phyloP scores from a whole-genome alignment of 2,888 invertebrate species.

The Dilophus febrilis region DNA sequence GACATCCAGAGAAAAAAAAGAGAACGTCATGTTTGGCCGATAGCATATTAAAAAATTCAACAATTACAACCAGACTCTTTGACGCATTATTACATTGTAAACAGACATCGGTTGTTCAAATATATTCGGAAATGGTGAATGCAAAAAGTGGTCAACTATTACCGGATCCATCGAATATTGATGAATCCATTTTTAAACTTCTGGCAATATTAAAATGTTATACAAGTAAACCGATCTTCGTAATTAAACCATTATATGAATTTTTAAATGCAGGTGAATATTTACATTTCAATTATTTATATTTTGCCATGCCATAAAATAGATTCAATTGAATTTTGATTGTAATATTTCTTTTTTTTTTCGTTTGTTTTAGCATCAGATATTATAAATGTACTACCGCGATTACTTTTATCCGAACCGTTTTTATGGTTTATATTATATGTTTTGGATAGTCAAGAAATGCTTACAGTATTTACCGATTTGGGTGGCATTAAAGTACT shows the following conservation, averaged over 20 bases:
- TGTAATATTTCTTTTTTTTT: neutral
- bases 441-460: constrained; percentile 58
- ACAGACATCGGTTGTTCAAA: constrained; percentile 47
- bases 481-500: constrained; percentile 60
- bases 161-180: constrained; percentile 56
- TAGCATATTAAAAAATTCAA: constrained; percentile 57
- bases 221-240: constrained; percentile 54
- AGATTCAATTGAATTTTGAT: constrained; percentile 4
- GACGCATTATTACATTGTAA: constrained; percentile 63
- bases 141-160: too few relatives aligned
- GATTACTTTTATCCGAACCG: constrained; percentile 59
- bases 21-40: constrained; percentile 62
- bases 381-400: constrained; percentile 20
- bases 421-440: constrained; percentile 68
- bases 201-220: constrained; percentile 58
- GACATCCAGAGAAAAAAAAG: constrained; percentile 30
- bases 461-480: constrained; percentile 55
- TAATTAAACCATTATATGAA: constrained; percentile 60
- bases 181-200: constrained; percentile 76
- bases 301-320: too few relatives aligned
- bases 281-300: constrained; percentile 4
- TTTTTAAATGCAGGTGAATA: constrained; percentile 37
- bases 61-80: constrained; percentile 69
- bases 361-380: constrained; percentile 2
- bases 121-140: too few relatives aligned